phyloP scores from a whole-genome alignment of 1,140 invertebrate species.

The Achatina immaculata region DNA sequence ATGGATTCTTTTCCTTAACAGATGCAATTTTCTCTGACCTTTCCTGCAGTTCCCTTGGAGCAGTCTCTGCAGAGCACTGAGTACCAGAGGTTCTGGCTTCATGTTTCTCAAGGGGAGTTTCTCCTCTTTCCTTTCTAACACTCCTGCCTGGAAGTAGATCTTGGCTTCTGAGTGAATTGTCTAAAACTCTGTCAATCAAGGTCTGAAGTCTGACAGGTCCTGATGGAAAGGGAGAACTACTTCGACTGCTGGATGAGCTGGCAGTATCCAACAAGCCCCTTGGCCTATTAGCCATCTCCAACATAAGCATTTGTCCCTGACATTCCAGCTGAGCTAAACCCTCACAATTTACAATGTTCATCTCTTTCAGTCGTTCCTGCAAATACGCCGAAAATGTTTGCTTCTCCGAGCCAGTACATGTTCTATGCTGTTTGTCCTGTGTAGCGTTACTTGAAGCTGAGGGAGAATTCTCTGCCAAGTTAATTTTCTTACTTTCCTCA shows the following conservation, averaged over 20 bases:
- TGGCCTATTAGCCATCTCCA: neutral
- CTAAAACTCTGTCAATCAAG: slow-evolving; percentile 59
- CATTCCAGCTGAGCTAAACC: neutral
- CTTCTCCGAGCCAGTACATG: neutral
- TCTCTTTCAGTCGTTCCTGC: slow-evolving; percentile 16
- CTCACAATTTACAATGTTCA: neutral
- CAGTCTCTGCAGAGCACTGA: too few relatives aligned
- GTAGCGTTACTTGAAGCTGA: neutral
- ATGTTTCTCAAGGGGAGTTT: neutral
- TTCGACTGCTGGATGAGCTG: neutral
- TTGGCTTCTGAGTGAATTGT: slow-evolving; percentile 47
- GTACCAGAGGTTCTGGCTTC: neutral
- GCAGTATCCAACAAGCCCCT: neutral
- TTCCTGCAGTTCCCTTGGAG: neutral
- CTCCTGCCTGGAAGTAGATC: slow-evolving; percentile 1
- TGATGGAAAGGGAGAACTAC: neutral
- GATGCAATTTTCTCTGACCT: neutral
- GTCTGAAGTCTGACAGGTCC: slow-evolving; percentile 48
- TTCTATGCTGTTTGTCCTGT: neutral
- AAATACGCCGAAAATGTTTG: neutral
- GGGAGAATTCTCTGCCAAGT: neutral
- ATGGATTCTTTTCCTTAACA: neutral
- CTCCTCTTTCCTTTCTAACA: slow-evolving; percentile 16
- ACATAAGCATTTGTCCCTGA: neutral
- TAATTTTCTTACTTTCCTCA: neutral